Evolutionary conservation across 2,888 invertebrate species (phyloP), one percentile per base, ranked within the genome.

Genomic region (Agrochola lota): DNA sequence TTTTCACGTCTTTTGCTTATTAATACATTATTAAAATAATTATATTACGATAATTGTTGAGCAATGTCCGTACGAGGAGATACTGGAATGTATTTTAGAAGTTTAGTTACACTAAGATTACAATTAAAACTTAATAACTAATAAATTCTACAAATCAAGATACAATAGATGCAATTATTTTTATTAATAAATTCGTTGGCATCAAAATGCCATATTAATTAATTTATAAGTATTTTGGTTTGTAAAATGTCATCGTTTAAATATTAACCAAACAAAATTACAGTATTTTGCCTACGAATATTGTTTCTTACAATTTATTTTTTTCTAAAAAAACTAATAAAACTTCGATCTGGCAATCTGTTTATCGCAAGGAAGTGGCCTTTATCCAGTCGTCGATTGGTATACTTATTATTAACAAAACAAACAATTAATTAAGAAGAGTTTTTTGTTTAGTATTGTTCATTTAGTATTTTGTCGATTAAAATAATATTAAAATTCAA

Each of bases 11-110:
- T 20, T 55, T 62, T 46, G 7, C 55, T 55, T 63, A 62, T 15
- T 30, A 60, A 12, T 60, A 74, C 26, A 30, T 46, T 1, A 79
- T 43, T 52, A n/a, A 15, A 74, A 62, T 35, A 49, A 62, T 52
- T 64, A 57, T 40, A 81, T 64, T 68, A 43, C 46, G 8, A 62
- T 70, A 35, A 15, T 26, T 72, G 55, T 83, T 83, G 83, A 85
- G 86, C 83, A 85, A 66, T 57, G 59, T 72, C 23, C 43, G 4
- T 57, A 60, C 6, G 49, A 46, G 30, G 46, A 74, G 68, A 46
- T 40, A 43, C 30, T 57, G 85, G 85, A 83, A 83, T 83, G 83
- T 85, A 55, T 67, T 69, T 23, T 62, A 49, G 17, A 72, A 74
- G 62, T 40, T 72, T 59, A 63, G 69, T 11, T 35, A 80, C 30